Evolutionary conservation across 2,888 invertebrate species (phyloP).

Genomic region (Scotopteryx bipunctaria): DNA sequence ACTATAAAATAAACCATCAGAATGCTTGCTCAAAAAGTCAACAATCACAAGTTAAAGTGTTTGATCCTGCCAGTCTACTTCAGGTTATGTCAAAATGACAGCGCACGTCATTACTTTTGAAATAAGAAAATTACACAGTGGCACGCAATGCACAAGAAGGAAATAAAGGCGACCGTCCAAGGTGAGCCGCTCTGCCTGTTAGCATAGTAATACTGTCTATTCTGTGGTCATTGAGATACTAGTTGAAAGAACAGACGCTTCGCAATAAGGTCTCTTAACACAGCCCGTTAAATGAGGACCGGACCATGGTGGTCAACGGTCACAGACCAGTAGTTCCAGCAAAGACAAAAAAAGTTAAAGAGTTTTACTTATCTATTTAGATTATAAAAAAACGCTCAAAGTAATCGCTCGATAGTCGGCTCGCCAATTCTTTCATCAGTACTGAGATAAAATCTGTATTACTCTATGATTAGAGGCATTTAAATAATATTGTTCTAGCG

Average conservation of each 20-base stretch:
- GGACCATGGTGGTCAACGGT: too few species aligned
- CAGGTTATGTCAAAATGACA: conserved; percentile 9
- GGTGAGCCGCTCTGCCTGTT: conserved; percentile 69
- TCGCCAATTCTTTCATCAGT: conserved; percentile 20
- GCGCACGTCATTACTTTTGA: conserved; percentile 13
- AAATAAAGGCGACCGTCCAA: conserved; percentile 64
- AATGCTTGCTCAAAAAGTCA: too few species aligned
- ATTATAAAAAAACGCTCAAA: not conserved
- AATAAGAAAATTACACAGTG: conserved; percentile 27
- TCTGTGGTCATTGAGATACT: conserved; percentile 13
- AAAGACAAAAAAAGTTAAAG: too few species aligned
- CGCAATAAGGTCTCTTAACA: too few species aligned
- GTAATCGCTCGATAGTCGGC: conserved; percentile 8
- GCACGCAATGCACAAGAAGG: conserved; percentile 65
- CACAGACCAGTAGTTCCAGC: too few species aligned
- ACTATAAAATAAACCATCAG: too few species aligned
- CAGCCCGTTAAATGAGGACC: too few species aligned
- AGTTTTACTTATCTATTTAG: too few species aligned
- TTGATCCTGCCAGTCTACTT: too few species aligned
- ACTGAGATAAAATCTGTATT: conserved; percentile 19
- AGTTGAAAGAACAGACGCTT: too few species aligned
- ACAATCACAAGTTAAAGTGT: conserved; percentile 2
- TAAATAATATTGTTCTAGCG: conserved; percentile 37
- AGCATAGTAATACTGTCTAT: conserved; percentile 30
- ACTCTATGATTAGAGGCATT: conserved; percentile 20